Evolutionary conservation across 1,140 invertebrate genomes (phyloP).

Genomic region (Drosophila paulistorum): DNA sequence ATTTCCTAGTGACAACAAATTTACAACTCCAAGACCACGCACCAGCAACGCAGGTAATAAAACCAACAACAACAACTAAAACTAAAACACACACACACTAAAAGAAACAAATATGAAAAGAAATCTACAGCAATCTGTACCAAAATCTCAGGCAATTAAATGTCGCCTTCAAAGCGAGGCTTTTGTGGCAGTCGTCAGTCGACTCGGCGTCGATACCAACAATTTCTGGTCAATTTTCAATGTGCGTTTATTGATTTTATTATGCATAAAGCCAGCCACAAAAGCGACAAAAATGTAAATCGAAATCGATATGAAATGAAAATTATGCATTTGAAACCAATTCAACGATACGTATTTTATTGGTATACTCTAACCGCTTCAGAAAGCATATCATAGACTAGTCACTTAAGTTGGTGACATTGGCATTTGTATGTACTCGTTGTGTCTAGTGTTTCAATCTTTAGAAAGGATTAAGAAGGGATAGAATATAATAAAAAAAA

Average conservation of each 20-base stretch:
- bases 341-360: constrained; percentile 61
- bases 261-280: constrained; percentile 74
- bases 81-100: background rate
- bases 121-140: constrained; percentile 40
- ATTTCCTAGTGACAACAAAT: constrained; percentile 81
- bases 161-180: constrained; percentile 71
- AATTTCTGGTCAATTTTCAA: constrained; percentile 49
- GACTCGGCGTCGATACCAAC: constrained; percentile 2
- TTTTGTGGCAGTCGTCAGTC: constrained; percentile 42
- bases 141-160: constrained; percentile 70
- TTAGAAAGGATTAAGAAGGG: no score
- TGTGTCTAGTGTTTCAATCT: no score
- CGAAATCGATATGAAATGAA: constrained; percentile 70
- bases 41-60: constrained; percentile 17
- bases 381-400: background rate
- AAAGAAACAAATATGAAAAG: constrained; percentile 11
- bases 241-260: constrained; percentile 80
- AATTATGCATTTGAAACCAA: constrained; percentile 77
- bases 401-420: background rate
- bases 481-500: no score
- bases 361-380: constrained; percentile 11
- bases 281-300: constrained; percentile 78
- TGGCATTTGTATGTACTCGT: no score
- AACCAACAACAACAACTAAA: background rate
- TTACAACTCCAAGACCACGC: constrained; percentile 53